These are phyloP conservation scores for Nowickia ferox DNA, from an alignment of 2,888 invertebrate species.

Conservation along the genomic window DNA sequence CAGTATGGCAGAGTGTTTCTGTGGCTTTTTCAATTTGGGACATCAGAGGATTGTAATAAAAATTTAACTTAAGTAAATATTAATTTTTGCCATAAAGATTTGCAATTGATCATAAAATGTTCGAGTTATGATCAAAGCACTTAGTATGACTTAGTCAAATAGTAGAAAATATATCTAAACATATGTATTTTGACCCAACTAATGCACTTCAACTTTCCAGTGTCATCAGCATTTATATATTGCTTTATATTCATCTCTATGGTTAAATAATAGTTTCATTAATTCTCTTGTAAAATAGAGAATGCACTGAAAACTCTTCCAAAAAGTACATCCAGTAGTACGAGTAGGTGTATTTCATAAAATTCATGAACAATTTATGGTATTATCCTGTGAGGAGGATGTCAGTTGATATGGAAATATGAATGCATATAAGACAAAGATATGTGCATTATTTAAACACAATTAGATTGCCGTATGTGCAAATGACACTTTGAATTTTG, in stretches of 20 bases:
- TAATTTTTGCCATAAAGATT: too few species aligned
- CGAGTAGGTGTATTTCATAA: neutral
- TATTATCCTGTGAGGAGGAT: neutral
- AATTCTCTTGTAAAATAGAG: neutral
- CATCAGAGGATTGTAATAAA: too few species aligned
- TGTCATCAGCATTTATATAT: neutral
- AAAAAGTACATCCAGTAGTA: neutral
- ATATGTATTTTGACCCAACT: neutral
- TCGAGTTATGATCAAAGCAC: too few species aligned
- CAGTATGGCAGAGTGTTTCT: too few species aligned
- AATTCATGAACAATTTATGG: neutral
- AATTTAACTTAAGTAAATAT: too few species aligned
- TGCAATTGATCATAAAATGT: too few species aligned
- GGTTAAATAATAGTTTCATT: neutral
- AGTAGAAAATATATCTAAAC: too few species aligned
- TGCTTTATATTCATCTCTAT: neutral
- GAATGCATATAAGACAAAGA: neutral
- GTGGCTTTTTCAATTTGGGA: too few species aligned
- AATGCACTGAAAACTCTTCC: neutral
- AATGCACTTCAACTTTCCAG: neutral
- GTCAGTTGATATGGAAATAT: neutral
- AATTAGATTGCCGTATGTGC: neutral
- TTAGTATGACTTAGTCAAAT: too few species aligned
- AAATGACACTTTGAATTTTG: conserved; percentile 18
- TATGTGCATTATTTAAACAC: neutral